phyloP scores from a whole-genome alignment of 2,888 invertebrate species.

The Pristionchus mayeri region DNA sequence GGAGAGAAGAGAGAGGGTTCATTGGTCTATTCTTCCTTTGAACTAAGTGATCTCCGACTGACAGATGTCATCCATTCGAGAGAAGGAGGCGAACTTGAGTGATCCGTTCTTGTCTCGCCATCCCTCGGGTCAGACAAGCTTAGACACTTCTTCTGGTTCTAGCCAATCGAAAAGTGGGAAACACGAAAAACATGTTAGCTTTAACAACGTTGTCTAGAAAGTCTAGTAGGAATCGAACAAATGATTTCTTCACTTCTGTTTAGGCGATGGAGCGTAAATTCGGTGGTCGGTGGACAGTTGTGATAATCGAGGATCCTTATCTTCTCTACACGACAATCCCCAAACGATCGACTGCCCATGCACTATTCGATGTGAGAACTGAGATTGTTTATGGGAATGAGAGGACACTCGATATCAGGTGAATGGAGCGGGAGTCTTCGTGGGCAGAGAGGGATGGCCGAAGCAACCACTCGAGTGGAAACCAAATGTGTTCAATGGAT shows the following conservation, averaged over 20 bases:
- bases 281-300: slow-evolving; percentile 31
- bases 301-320: slow-evolving; percentile 37
- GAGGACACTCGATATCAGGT: not conserved
- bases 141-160: too few relatives aligned
- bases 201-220: too few relatives aligned
- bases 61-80: slow-evolving; percentile 2
- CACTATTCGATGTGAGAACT: slow-evolving; percentile 29
- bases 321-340: slow-evolving; percentile 21
- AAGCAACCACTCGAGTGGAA: slow-evolving; percentile 19
- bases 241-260: not conserved
- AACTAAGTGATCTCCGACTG: not conserved
- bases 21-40: not conserved
- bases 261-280: slow-evolving; percentile 33
- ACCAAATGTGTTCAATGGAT: not conserved
- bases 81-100: not conserved
- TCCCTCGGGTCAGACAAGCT: too few relatives aligned
- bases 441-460: slow-evolving; percentile 42
- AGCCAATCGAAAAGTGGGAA: too few relatives aligned
- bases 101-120: slow-evolving; percentile 24
- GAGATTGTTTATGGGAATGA: not conserved
- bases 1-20: not conserved
- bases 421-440: slow-evolving; percentile 43
- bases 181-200: too few relatives aligned
- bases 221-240: too few relatives aligned
- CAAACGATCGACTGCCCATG: slow-evolving; percentile 23